Base-by-base conservation (phyloP, 2,888 invertebrate species). In the Drosophila affinis region DNA sequence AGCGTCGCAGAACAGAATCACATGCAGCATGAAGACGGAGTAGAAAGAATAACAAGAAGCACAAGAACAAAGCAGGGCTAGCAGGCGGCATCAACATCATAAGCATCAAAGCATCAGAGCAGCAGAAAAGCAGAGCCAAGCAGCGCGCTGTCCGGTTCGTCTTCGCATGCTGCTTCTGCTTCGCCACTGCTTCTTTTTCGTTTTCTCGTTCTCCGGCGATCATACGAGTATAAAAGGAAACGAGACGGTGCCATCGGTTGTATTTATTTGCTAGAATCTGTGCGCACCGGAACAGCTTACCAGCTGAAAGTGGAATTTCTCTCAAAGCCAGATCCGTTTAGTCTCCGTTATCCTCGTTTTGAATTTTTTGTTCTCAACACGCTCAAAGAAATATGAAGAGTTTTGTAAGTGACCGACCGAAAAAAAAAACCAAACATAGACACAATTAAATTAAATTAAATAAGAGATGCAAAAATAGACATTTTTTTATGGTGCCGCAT, bases 231-330 rank as follows among this genome's bases (percentile, higher is more conserved):
- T 91, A 91, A 88, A 91, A 91, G 90, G 91, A 91, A 91, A 90
- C 90, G 86, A 88, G 89, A 82, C 81, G 39, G 79, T 79, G 72
- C 73, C 78, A 86, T 79, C 77, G 70, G 77, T 82, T 80, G 88
- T 90, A 91, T 91, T 91, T 90, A 88, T 87, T 84, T 85, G 81
- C 83, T 86, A 90, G 90, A 91, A 91, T 87, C 90, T 82, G 86
- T 78, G 80, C 85, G 79, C 83, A 84, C 71, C 77, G 78, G 75
- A 87, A 67, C 74, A n/a, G 39, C 39, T 39, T 39, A n/a, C 39
- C 14, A 39, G 39, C 39, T 39, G 39, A 39, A 39, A 39, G 14
- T 39, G 39, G 5, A 39, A n/a, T 39, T 39, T 39, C 2, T n/a
- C 39, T 54, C 46, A 46, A 59, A 62, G 61, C 55, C 59, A 45